Evolutionary conservation across 2,113 vertebrate species (phyloP), one percentile per base, ranked within the genome.

Genomic region (Malurus elegans): DNA sequence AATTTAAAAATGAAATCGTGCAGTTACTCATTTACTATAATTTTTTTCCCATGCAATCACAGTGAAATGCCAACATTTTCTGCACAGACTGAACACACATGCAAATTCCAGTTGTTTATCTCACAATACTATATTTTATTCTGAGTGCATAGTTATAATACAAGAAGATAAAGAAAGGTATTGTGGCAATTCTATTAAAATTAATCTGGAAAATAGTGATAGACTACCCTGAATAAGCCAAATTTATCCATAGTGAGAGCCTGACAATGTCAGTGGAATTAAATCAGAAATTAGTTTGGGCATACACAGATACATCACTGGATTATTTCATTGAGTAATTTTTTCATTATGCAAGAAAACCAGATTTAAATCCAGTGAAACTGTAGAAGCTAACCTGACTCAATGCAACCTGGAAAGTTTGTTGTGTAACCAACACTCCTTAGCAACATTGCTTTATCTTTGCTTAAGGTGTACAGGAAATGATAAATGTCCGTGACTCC

Each of bases 391-490:
- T 76, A 72, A 91, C 74, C 17, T 80, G 82, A 95, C 21, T 86
- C 72, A 83, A 26, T 40, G 42, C 8, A 58, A 90, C 15, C 36
- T 78, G 67, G 69, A 89, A 95, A 92, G 74, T 51, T 70, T 21
- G 1, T 32, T 79, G 29, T 57, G 69, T 23, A 48, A 75, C 76
- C 73, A 92, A 65, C 81, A 18, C 23, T 72, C 53, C 61, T 61
- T 73, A 79, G 34, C 13, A 86, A 34, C 26, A 29, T 76, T 86
- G 34, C 47, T 28, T 79, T 91, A 71, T 45, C 78, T 91, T 73
- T 85, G 29, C 45, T 86, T 57, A 79, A 58, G 44, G 21, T 73
- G 34, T 34, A 51, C 38, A 94, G 92, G 94, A 96, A 95, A 91
- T 92, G 50, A 91, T 54, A 73, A 94, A 90, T 70, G 20, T 21